These are phyloP conservation scores for Micrastur ruficollis DNA, from an alignment of 2,797 vertebrate species.

Conservation along the genomic window DNA sequence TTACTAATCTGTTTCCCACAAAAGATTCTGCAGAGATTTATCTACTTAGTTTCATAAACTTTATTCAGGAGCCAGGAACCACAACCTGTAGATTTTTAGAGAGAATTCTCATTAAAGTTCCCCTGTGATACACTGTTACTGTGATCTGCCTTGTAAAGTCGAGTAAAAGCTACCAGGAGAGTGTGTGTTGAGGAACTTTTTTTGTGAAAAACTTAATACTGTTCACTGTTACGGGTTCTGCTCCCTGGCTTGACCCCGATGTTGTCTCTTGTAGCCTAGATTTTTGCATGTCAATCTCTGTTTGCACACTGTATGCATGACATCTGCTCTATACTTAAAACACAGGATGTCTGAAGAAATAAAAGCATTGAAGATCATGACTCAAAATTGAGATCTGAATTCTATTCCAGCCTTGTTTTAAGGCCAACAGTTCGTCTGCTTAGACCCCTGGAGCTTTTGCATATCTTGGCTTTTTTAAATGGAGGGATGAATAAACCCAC, in stretches of 20 bases:
- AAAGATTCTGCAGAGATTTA: neutral
- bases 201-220: neutral
- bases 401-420: neutral
- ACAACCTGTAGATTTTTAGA: neutral
- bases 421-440: neutral
- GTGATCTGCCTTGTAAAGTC: neutral
- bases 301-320: neutral
- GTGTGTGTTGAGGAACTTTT: neutral
- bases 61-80: neutral
- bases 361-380: neutral
- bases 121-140: neutral
- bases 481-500: slow-evolving; percentile 7
- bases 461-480: neutral
- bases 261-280: neutral
- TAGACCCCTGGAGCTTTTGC: neutral
- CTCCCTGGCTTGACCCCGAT: neutral
- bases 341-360: neutral
- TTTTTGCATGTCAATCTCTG: neutral
- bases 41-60: neutral
- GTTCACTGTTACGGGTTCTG: neutral
- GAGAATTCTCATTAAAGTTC: neutral
- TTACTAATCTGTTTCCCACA: neutral
- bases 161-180: neutral
- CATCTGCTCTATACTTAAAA: neutral
- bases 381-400: neutral